Evolutionary conservation across 2,113 vertebrate species (phyloP).

Genomic region (Oreochromis niloticus): DNA sequence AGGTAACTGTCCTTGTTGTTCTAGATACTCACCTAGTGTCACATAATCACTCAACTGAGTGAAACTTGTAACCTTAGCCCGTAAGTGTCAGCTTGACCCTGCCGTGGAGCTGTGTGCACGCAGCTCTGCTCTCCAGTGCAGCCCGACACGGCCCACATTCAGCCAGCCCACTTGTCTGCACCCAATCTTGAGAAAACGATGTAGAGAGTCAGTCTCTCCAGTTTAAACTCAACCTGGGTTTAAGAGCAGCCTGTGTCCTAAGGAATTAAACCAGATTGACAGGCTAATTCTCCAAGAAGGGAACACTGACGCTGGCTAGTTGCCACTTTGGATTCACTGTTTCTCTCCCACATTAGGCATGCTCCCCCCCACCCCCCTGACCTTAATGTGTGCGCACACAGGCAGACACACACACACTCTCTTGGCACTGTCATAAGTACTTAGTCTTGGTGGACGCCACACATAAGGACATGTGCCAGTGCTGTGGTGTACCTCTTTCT

Average conservation of each 20-base stretch:
- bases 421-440: conserved; percentile 48
- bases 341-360: conserved; percentile 58
- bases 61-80: not conserved
- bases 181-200: conserved; percentile 5
- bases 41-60: not conserved
- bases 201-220: not conserved
- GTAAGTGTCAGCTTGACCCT: conserved; percentile 6
- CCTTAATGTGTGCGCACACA: conserved; percentile 7
- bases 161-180: conserved; percentile 12
- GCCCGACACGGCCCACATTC: not conserved
- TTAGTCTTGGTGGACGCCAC: conserved; percentile 59
- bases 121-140: not conserved
- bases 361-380: not conserved
- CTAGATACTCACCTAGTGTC: not conserved
- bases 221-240: conserved; percentile 23
- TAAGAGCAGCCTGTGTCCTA: conserved; percentile 29
- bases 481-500: conserved; percentile 41
- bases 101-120: not conserved
- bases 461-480: conserved; percentile 31
- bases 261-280: conserved; percentile 43
- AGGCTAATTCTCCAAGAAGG: conserved; percentile 45
- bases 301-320: conserved; percentile 43
- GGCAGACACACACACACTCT: conserved; percentile 1
- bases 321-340: conserved; percentile 48
- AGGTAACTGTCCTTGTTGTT: not conserved